Conservation (phyloP, 1,140 invertebrate genomes). For the Drosophila trapezifrons region DNA sequence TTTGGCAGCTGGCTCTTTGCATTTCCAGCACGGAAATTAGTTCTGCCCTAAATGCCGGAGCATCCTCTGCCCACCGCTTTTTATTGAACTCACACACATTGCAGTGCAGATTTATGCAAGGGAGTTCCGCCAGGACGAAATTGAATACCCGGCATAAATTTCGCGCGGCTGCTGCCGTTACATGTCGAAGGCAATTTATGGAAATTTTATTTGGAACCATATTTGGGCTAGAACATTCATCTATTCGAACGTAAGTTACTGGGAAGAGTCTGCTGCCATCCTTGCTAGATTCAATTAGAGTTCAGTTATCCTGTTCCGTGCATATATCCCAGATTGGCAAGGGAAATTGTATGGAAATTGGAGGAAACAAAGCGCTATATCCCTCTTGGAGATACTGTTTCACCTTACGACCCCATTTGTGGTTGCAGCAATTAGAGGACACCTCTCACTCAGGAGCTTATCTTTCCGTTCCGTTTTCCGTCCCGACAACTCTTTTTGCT, state of each 20-base stretch:
- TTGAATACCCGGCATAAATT: constrained; percentile 59
- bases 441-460: constrained; percentile 6
- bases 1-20: constrained; percentile 6
- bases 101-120: constrained; percentile 60
- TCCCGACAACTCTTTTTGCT: constrained; percentile 13
- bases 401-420: constrained; percentile 9
- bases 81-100: constrained; percentile 57
- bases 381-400: not conserved
- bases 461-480: not conserved
- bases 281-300: constrained; percentile 7
- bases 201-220: constrained; percentile 11
- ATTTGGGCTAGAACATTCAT: not conserved
- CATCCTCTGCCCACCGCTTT: constrained; percentile 5
- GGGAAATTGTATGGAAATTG: constrained; percentile 13
- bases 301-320: not conserved
- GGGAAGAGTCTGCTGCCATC: not conserved
- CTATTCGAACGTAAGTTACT: not conserved
- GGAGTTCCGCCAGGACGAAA: constrained; percentile 40
- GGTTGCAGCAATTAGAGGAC: constrained; percentile 18
- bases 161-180: constrained; percentile 38
- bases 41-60: constrained; percentile 19
- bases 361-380: not conserved
- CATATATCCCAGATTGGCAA: constrained; percentile 4
- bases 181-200: constrained; percentile 47
- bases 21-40: constrained; percentile 67